These are phyloP conservation scores for Tubulanus polymorphus DNA, from an alignment of 2,888 invertebrate genomes.

Conservation along the genomic window DNA sequence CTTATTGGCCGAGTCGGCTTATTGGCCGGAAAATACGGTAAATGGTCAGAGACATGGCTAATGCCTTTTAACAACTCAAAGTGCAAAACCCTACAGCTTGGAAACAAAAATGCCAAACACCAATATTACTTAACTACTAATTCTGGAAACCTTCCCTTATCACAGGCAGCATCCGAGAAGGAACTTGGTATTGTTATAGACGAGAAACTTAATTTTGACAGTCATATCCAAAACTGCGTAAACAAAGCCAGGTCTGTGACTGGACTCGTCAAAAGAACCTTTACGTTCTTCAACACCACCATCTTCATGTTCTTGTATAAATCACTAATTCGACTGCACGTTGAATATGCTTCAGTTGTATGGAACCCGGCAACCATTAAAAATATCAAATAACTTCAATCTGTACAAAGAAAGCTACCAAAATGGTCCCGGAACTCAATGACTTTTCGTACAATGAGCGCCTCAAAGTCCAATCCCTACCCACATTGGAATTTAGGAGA, in stretches of 20 bases:
- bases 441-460: background rate
- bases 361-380: background rate
- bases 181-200: background rate
- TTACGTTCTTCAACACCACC: background rate
- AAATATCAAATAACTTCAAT: background rate
- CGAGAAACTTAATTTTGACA: too few species aligned
- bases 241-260: too few species aligned
- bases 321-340: background rate
- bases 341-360: background rate
- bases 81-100: background rate
- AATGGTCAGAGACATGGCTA: background rate
- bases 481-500: background rate
- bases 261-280: too few species aligned
- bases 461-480: background rate
- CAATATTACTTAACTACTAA: background rate
- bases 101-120: background rate
- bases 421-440: background rate
- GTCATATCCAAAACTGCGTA: too few species aligned
- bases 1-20: too few species aligned
- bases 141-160: background rate
- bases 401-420: background rate
- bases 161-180: background rate
- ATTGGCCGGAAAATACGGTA: too few species aligned
- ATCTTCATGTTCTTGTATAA: background rate
- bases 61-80: background rate